Evolutionary conservation across 1,140 invertebrate species (phyloP).

Genomic region (Drosophila punjabiensis): DNA sequence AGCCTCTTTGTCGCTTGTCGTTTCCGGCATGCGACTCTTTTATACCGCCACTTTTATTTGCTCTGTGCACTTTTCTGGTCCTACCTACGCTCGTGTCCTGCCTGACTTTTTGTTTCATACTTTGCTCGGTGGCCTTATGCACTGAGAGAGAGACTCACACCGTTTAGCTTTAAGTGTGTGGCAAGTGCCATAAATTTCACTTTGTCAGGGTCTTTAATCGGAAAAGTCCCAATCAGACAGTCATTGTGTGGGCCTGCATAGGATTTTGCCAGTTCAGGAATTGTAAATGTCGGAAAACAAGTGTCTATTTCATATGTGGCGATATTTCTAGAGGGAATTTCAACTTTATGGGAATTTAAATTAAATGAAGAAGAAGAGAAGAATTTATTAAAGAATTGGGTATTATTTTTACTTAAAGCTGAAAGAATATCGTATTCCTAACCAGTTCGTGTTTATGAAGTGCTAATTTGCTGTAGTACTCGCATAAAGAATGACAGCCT

Average conservation of each 20-base stretch:
- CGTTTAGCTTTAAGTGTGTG: conserved; percentile 42
- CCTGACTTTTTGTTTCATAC: conserved; percentile 57
- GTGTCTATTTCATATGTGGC: not conserved
- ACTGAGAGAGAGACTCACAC: conserved; percentile 1
- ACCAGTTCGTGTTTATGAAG: conserved; percentile 52
- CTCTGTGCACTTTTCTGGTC: conserved; percentile 31
- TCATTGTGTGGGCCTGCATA: conserved; percentile 32
- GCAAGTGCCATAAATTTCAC: conserved; percentile 55
- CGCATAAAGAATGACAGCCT: conserved; percentile 62
- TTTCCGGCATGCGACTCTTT: conserved; percentile 76
- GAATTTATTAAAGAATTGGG: no score
- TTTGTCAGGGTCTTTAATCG: conserved; percentile 44
- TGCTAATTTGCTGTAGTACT: conserved; percentile 65
- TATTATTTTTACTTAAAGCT: not conserved
- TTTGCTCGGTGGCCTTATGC: conserved; percentile 34
- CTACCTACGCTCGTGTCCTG: conserved; percentile 6
- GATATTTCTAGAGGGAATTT: not conserved
- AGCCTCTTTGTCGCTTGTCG: conserved; percentile 49
- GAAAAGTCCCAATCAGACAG: conserved; percentile 43
- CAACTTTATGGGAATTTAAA: no score
- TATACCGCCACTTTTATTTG: conserved; percentile 49
- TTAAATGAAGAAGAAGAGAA: not conserved
- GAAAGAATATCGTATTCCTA: not conserved
- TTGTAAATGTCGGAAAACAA: conserved; percentile 2
- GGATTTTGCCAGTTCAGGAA: conserved; percentile 6